Evolutionary conservation across 1,140 invertebrate species (phyloP).

Genomic region (Lepidotrigona ventralis): DNA sequence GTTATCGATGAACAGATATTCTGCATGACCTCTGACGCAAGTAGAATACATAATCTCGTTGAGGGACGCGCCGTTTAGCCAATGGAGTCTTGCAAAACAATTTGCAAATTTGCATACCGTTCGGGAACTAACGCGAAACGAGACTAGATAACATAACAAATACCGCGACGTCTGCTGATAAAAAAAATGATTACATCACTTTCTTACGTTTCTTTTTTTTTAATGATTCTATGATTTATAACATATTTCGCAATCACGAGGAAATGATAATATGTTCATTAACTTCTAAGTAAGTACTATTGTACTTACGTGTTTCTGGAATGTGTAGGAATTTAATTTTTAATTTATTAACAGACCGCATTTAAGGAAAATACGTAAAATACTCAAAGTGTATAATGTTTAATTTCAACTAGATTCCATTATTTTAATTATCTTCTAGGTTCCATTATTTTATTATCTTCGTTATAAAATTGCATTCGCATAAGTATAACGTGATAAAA

Average conservation of each 20-base stretch:
- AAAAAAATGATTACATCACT: neutral
- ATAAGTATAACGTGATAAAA: no score
- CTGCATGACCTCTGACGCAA: constrained; percentile 33
- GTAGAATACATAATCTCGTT: constrained; percentile 20
- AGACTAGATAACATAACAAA: neutral
- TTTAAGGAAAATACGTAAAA: no score
- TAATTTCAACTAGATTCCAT: no score
- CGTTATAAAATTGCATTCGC: no score
- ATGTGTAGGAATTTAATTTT: no score
- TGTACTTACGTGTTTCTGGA: no score
- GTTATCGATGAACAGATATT: constrained; percentile 15
- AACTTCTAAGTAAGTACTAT: no score
- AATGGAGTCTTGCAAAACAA: constrained; percentile 46
- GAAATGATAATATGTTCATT: neutral
- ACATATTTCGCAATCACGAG: neutral
- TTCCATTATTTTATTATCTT: no score
- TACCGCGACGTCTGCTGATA: constrained; percentile 1
- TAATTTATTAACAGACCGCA: no score
- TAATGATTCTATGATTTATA: neutral
- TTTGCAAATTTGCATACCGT: constrained; percentile 51
- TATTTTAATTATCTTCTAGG: no score
- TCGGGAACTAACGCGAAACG: constrained; percentile 17
- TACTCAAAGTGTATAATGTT: no score
- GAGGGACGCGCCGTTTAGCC: constrained; percentile 13
- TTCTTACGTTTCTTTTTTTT: no score